Evolutionary conservation across 2,113 vertebrate species (phyloP).

Genomic region (Crotophaga sulcirostris): DNA sequence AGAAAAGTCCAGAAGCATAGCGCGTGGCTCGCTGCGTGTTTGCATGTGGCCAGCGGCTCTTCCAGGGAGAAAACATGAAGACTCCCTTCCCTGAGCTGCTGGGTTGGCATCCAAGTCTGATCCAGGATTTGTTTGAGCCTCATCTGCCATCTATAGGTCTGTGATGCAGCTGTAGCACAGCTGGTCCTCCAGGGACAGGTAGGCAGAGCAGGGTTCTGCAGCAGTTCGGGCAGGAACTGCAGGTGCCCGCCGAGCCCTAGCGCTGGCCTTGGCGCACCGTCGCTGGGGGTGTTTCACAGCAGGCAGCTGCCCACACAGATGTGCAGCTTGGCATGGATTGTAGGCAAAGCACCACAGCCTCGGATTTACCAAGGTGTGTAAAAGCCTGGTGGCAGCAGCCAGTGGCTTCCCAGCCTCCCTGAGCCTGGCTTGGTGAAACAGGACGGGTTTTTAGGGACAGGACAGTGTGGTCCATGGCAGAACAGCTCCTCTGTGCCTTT

Average conservation of each 20-base stretch:
- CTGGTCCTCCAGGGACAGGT: rapidly evolving
- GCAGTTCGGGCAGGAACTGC: not conserved
- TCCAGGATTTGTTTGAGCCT: not conserved
- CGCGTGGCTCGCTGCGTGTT: rapidly evolving
- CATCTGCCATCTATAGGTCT: not conserved
- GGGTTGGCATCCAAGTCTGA: not conserved
- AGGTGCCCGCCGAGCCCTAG: no score
- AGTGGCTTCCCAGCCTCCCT: not conserved
- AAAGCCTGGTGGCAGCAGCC: not conserved
- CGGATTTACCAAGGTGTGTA: not conserved
- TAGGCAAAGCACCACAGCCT: not conserved
- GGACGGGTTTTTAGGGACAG: not conserved
- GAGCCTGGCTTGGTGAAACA: rapidly evolving
- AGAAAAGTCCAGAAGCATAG: not conserved
- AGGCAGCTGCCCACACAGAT: not conserved
- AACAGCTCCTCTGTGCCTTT: not conserved
- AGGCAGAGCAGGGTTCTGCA: not conserved
- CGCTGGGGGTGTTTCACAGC: not conserved
- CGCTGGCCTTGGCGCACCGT: not conserved
- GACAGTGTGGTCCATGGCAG: rapidly evolving
- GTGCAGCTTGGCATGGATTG: not conserved
- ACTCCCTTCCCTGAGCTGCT: not conserved
- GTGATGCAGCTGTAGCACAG: not conserved
- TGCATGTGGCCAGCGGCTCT: rapidly evolving
- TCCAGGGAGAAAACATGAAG: not conserved